Conservation (phyloP, 2,797 vertebrate genomes). For the Tangara arthus region DNA sequence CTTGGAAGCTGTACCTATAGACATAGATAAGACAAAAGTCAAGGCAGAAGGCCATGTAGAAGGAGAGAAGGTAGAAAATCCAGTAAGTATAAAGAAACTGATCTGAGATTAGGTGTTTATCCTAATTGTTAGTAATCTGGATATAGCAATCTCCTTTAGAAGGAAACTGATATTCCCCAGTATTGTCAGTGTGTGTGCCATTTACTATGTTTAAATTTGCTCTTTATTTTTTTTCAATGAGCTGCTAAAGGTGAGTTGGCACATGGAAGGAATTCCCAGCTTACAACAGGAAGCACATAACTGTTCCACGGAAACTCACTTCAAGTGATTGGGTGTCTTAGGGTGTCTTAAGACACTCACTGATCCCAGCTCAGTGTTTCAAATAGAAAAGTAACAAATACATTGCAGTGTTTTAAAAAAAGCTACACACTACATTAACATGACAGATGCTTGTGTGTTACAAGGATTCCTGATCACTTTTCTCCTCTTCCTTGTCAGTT, state of each 20-base stretch:
- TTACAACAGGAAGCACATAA: neutral
- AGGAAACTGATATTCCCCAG: neutral
- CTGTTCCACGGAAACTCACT: neutral
- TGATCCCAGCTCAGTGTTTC: neutral
- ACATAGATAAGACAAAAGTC: slow-evolving; percentile 91
- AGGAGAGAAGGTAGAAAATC: slow-evolving; percentile 81
- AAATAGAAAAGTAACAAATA: neutral
- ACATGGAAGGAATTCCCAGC: neutral
- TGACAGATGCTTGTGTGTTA: neutral
- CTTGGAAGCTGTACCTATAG: slow-evolving; percentile 88
- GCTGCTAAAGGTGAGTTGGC: neutral
- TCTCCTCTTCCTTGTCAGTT: neutral
- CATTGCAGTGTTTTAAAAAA: neutral
- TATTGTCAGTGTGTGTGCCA: neutral
- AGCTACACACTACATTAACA: neutral
- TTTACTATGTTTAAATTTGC: neutral
- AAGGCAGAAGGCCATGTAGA: slow-evolving; percentile 74
- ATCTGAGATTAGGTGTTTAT: neutral
- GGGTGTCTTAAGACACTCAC: no score
- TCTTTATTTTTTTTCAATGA: neutral
- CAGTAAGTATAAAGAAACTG: slow-evolving; percentile 78
- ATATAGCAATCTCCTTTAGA: neutral
- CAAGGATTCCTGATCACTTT: neutral
- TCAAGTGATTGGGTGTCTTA: neutral
- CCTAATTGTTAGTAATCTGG: neutral